Evolutionary conservation across 2,113 vertebrate species (phyloP), one percentile per base, ranked within the genome.

Genomic region (Sisor rabdophorus): DNA sequence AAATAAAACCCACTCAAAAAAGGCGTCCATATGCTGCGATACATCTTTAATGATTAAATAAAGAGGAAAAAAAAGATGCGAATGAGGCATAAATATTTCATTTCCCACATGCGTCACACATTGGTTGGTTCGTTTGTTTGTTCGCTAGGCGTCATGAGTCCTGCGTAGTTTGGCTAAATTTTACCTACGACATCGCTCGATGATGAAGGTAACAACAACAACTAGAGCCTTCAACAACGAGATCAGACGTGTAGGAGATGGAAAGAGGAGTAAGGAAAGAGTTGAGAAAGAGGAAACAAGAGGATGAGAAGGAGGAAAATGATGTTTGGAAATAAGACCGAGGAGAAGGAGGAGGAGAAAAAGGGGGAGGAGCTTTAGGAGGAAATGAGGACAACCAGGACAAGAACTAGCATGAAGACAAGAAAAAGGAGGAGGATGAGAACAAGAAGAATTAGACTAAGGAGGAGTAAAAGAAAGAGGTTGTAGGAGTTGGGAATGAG

Each of bases 41-140:
- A 90, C 92, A 92, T 93, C 91, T 93, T 93, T 93, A 92, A 93
- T 93, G 92, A 93, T 90, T 87, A 89, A 86, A 92, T 92, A 92
- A 91, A 89, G 90, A 89, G 89, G 91, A 89, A 48, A 91, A 92
- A 91, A 92, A 91, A 91, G 89, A 88, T 90, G 82, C 82, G 89
- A 89, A 91, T 90, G 89, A 88, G 86, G 85, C 91, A 93, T 93
- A 88, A 90, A 93, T 93, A 92, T 92, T 92, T 92, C 89, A 93
- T 92, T 86, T 88, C 89, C 89, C 91, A 93, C 92, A 93, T 92
- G 91, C 90, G 90, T 92, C 87, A 88, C 75, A 84, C 9, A 10
- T 44, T 44, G 4, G 8, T 36, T 36, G 84, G 89, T 90, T 92
- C 90, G 89, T 92, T 90, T 7, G 7, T 36, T 36, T 85, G 90